These are phyloP conservation scores for Merops nubicus DNA, from an alignment of 2,113 vertebrate genomes.

Conservation along the genomic window DNA sequence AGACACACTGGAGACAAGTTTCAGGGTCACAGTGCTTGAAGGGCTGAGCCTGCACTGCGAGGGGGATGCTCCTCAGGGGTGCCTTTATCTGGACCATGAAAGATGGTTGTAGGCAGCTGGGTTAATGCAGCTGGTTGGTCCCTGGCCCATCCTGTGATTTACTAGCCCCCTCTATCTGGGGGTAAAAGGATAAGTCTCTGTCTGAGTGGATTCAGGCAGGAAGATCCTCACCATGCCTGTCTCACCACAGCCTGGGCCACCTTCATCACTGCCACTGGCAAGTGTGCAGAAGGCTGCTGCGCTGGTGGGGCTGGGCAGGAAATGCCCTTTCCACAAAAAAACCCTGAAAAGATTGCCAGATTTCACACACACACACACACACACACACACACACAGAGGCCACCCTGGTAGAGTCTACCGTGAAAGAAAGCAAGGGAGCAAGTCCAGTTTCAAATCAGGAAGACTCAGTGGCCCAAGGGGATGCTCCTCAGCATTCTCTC, in stretches of 20 bases:
- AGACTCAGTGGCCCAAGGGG: not conserved
- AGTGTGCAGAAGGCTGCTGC: not conserved
- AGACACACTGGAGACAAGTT: too few species aligned
- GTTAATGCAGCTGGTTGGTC: too few species aligned
- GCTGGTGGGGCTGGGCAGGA: not conserved
- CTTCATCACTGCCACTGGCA: not conserved
- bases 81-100: not conserved
- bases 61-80: not conserved
- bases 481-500: not conserved
- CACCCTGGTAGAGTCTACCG: not conserved
- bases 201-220: not conserved
- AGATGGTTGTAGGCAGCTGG: not conserved
- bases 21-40: not conserved
- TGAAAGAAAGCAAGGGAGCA: not conserved
- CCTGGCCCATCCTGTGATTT: not conserved
- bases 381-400: too few species aligned
- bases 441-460: not conserved
- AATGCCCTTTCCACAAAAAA: not conserved
- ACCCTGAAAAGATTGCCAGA: too few species aligned
- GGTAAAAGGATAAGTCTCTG: not conserved
- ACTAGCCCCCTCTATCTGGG: not conserved
- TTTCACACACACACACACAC: too few species aligned
- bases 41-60: not conserved
- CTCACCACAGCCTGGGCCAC: rapidly evolving
- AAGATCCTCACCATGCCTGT: not conserved